Evolutionary conservation across 37 sponge, comb jelly and placozoan genomes (phyloP).

Genomic region (Chondrilla cf. caribensis): DNA sequence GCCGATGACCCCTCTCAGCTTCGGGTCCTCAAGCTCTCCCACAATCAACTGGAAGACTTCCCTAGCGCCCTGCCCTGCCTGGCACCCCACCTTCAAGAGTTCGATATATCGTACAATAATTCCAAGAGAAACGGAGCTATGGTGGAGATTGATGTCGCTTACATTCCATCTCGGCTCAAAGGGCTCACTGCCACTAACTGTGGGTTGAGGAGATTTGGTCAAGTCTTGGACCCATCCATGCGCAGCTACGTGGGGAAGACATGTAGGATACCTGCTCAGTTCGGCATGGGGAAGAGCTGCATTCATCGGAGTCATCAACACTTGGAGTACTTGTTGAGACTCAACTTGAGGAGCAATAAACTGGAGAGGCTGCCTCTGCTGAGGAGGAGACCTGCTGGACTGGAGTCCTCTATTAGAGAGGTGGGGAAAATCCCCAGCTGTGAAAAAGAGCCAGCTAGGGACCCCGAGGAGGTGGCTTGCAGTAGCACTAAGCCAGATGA

Average conservation of each 20-base stretch:
- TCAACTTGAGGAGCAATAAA: conserved; percentile 46
- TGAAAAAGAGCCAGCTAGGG: background rate
- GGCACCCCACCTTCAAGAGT: conserved; percentile 61
- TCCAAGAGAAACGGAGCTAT: conserved; percentile 16
- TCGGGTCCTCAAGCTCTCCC: conserved; percentile 40
- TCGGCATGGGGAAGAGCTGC: conserved; percentile 23
- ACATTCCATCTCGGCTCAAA: conserved; percentile 38
- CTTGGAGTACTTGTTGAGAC: conserved; percentile 29
- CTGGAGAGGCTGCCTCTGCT: conserved; percentile 44
- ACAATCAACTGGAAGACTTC: conserved; percentile 45
- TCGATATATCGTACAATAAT: conserved; percentile 45
- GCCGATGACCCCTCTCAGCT: conserved; percentile 44
- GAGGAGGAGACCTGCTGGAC: conserved; percentile 5
- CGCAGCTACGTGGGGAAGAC: conserved; percentile 4
- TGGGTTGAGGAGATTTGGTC: conserved; percentile 36
- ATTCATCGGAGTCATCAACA: conserved; percentile 46
- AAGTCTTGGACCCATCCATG: background rate
- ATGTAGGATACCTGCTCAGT: conserved; percentile 2
- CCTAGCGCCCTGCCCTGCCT: conserved; percentile 64
- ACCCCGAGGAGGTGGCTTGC: conserved; percentile 8
- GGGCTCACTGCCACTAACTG: conserved; percentile 39
- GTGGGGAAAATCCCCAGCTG: no score
- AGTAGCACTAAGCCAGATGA: conserved; percentile 6
- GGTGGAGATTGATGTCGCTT: conserved; percentile 34
- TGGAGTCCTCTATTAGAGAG: background rate